Evolutionary conservation across 2,888 invertebrate genomes (phyloP).

Genomic region (Myopa tessellatipennis): DNA sequence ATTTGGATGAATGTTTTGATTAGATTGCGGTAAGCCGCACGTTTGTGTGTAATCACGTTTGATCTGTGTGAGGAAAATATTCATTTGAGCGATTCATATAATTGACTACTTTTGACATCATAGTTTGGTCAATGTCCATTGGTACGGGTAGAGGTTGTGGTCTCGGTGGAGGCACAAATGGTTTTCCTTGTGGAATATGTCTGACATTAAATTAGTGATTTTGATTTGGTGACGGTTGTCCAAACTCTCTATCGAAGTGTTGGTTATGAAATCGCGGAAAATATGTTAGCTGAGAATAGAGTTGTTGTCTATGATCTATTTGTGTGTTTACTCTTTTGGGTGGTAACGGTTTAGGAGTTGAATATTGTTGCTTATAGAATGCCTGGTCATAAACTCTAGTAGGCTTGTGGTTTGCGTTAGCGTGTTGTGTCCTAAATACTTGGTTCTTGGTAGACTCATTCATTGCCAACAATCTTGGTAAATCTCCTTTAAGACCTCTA

Average conservation of each 20-base stretch:
- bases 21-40: background rate
- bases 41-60: too few species aligned
- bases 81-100: background rate
- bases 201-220: background rate
- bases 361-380: background rate
- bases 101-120: conserved; percentile 22
- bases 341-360: background rate
- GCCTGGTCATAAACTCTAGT: background rate
- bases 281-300: background rate
- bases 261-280: background rate
- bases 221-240: background rate
- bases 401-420: background rate
- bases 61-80: background rate
- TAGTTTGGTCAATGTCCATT: conserved; percentile 39
- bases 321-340: background rate
- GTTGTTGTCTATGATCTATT: background rate
- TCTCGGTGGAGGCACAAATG: conserved; percentile 20
- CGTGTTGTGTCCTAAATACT: conserved; percentile 1
- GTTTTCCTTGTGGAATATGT: background rate
- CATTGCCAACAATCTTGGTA: conserved; percentile 15
- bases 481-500: background rate
- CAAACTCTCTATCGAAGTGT: background rate
- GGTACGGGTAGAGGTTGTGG: conserved; percentile 38
- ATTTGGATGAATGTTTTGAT: background rate
- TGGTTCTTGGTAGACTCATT: conserved; percentile 5